Conservation (phyloP, 2,888 invertebrate genomes). For the Colostygia pectinataria region DNA sequence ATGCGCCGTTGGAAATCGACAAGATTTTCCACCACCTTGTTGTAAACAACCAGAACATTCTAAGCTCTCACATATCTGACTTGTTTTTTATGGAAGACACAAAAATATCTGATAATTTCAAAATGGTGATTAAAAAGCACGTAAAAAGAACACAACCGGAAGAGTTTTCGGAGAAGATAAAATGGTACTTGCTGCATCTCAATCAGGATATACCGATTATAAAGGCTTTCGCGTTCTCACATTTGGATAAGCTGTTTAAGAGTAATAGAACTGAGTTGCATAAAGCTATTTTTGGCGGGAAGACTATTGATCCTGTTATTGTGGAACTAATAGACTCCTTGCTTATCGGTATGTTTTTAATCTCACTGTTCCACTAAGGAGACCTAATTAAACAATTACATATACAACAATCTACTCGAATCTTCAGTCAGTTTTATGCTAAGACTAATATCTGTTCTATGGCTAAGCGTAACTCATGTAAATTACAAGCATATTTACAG, state of each 20-base stretch:
- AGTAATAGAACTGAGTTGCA: constrained; percentile 87
- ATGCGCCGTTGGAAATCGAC: constrained; percentile 87
- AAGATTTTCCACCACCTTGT: constrained; percentile 90
- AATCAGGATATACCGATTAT: constrained; percentile 92
- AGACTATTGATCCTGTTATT: constrained; percentile 86
- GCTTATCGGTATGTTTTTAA: constrained; percentile 68
- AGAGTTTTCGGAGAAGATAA: constrained; percentile 85
- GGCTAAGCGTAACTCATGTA: too few species aligned
- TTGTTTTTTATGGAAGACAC: constrained; percentile 92
- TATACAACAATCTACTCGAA: too few species aligned
- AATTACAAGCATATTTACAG: too few species aligned
- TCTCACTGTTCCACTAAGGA: too few species aligned
- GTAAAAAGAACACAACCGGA: constrained; percentile 79
- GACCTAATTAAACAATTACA: too few species aligned
- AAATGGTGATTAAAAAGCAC: constrained; percentile 84
- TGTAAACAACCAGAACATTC: constrained; percentile 85
- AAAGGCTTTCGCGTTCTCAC: constrained; percentile 87
- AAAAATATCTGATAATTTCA: constrained; percentile 84
- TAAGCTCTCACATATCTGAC: constrained; percentile 89
- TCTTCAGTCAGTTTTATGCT: too few species aligned
- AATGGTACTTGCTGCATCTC: constrained; percentile 86
- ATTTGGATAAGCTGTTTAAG: constrained; percentile 87
- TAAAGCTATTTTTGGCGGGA: constrained; percentile 87
- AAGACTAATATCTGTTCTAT: too few species aligned
- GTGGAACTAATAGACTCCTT: constrained; percentile 88